Evolutionary conservation across 1,140 invertebrate genomes (phyloP).

Genomic region (Eupristina koningsbergeri): DNA sequence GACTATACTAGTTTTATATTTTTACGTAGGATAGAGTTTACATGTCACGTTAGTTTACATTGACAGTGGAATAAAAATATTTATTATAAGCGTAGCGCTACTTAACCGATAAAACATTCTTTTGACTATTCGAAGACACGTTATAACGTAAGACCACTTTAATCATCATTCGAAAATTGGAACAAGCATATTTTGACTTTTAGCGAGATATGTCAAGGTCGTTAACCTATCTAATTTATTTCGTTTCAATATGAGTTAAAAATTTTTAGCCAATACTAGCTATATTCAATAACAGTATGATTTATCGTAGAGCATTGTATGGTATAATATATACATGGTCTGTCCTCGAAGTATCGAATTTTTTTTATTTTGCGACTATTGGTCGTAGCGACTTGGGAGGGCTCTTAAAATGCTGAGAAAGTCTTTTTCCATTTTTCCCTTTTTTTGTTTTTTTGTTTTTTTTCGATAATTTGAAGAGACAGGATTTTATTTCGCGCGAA

Average conservation of each 20-base stretch:
- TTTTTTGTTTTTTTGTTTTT: too few species aligned
- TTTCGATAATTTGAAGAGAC: too few species aligned
- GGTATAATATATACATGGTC: too few species aligned
- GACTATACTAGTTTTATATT: too few species aligned
- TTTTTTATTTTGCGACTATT: too few species aligned
- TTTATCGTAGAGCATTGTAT: not conserved
- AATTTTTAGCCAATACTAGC: not conserved
- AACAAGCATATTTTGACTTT: not conserved
- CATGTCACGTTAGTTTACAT: not conserved
- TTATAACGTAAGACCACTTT: not conserved
- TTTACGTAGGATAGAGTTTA: too few species aligned
- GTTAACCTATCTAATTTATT: not conserved
- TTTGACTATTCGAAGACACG: not conserved
- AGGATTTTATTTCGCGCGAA: too few species aligned
- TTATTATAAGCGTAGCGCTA: not conserved
- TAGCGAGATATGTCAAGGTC: not conserved
- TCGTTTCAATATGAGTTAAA: not conserved
- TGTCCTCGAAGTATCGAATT: too few species aligned
- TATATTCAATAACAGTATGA: not conserved
- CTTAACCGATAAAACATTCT: too few species aligned
- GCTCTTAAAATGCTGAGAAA: too few species aligned
- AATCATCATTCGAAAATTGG: not conserved
- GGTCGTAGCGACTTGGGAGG: too few species aligned
- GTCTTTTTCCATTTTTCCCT: too few species aligned
- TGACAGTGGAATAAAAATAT: not conserved